Conservation (phyloP, 1,140 invertebrate species). For the Aethina tumida region DNA sequence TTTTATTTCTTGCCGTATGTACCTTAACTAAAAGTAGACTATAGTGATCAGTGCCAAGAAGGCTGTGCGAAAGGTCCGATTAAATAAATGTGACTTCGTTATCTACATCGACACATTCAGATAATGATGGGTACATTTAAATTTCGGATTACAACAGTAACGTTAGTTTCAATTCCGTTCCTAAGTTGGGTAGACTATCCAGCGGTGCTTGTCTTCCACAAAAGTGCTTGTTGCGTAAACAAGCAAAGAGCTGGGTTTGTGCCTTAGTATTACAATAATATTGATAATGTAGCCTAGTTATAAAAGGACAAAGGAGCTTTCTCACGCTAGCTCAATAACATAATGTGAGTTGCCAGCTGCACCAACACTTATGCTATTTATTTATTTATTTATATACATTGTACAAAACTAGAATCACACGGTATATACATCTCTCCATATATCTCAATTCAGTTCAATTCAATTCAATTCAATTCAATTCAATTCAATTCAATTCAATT, state of each 20-base stretch:
- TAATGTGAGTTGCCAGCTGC: conserved; percentile 18
- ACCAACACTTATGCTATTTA: conserved; percentile 17
- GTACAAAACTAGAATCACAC: too few relatives aligned
- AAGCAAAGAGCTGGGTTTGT: conserved; percentile 37
- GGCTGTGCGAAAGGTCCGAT: conserved; percentile 28
- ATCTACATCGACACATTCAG: conserved; percentile 8
- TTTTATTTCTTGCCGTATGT: too few relatives aligned
- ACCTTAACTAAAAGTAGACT: too few relatives aligned
- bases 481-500: too few relatives aligned
- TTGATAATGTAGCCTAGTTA: conserved; percentile 31
- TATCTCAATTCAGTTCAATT: too few relatives aligned
- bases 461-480: too few relatives aligned
- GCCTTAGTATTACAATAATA: conserved; percentile 40
- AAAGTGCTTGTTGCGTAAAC: conserved; percentile 29
- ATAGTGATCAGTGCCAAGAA: conserved; percentile 28
- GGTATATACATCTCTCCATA: too few relatives aligned
- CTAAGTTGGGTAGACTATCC: conserved; percentile 33
- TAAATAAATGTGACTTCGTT: not conserved
- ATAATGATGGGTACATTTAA: conserved; percentile 1
- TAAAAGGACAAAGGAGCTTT: conserved; percentile 29
- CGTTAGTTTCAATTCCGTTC: conserved; percentile 26
- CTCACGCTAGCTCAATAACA: conserved; percentile 22
- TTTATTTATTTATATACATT: too few relatives aligned
- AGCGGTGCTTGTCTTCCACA: conserved; percentile 35
- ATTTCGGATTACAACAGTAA: conserved; percentile 17